These are phyloP conservation scores for Hoplostethus atlanticus DNA, from an alignment of 2,797 vertebrate genomes.

Conservation along the genomic window DNA sequence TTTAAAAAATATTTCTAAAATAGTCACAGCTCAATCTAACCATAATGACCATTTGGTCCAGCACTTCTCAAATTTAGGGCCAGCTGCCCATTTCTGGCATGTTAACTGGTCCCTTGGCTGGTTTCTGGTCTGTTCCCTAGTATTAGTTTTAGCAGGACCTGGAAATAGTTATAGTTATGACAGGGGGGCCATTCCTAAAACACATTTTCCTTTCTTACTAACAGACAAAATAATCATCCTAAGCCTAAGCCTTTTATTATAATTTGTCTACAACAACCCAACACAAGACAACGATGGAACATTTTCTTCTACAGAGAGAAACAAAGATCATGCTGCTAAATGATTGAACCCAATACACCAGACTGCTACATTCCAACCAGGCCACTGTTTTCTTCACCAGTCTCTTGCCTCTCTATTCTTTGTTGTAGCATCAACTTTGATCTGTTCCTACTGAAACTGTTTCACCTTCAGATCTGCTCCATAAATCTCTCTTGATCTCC, in stretches of 20 bases:
- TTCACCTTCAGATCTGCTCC: conserved; percentile 74
- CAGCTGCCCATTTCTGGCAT: too few relatives aligned
- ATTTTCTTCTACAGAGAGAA: not conserved
- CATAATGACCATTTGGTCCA: too few relatives aligned
- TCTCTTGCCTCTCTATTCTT: conserved; percentile 22
- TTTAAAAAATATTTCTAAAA: too few relatives aligned
- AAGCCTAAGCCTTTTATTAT: conserved; percentile 7
- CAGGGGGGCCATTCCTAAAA: too few relatives aligned
- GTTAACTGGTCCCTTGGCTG: too few relatives aligned
- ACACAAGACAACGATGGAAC: conserved; percentile 2
- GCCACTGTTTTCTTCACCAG: conserved; percentile 31
- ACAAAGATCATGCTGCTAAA: conserved; percentile 21
- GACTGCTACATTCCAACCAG: conserved; percentile 13
- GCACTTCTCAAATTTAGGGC: too few relatives aligned
- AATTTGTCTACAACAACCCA: not conserved
- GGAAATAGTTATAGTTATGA: too few relatives aligned
- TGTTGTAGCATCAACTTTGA: conserved; percentile 65
- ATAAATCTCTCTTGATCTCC: conserved; percentile 74
- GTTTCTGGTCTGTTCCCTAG: too few relatives aligned
- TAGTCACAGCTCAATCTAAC: too few relatives aligned
- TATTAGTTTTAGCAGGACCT: too few relatives aligned
- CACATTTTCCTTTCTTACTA: too few relatives aligned
- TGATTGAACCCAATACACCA: too few relatives aligned
- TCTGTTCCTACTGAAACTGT: conserved; percentile 55
- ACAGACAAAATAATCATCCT: conserved; percentile 10